Evolutionary conservation across 2,797 vertebrate genomes (phyloP).

Genomic region (Melanotaenia trifasciata): DNA sequence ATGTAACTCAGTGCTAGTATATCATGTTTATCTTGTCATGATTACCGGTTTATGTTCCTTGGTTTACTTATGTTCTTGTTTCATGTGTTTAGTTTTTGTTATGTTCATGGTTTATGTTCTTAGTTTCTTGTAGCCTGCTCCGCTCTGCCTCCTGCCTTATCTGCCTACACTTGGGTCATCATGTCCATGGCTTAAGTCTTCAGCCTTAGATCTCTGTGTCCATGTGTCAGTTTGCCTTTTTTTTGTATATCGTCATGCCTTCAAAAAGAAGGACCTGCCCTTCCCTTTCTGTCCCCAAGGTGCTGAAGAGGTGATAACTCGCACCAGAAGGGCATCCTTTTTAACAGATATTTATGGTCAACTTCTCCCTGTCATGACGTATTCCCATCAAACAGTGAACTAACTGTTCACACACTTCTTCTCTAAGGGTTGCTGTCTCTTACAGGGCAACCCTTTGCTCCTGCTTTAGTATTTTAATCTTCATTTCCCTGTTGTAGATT

Average conservation of each 20-base stretch:
- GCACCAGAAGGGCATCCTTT: slow-evolving; percentile 31
- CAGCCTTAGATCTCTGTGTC: slow-evolving; percentile 5
- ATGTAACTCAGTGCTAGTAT: background rate
- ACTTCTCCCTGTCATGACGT: slow-evolving; percentile 55
- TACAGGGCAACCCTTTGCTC: slow-evolving; percentile 20
- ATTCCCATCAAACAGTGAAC: slow-evolving; percentile 49
- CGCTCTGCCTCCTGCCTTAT: too few relatives aligned
- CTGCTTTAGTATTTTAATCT: background rate
- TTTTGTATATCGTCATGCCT: background rate
- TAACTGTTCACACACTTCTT: slow-evolving; percentile 25
- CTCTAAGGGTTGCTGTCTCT: slow-evolving; percentile 9
- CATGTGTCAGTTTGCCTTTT: slow-evolving; percentile 2
- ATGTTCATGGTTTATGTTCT: too few relatives aligned
- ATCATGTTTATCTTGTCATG: background rate
- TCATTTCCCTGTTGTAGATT: background rate
- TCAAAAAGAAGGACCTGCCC: background rate
- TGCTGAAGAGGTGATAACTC: slow-evolving; percentile 37
- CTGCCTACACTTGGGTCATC: too few relatives aligned
- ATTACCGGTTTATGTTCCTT: too few relatives aligned
- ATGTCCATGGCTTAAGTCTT: too few relatives aligned
- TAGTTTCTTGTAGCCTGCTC: too few relatives aligned
- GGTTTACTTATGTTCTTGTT: too few relatives aligned
- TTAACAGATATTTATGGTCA: slow-evolving; percentile 48
- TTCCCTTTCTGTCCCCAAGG: slow-evolving; percentile 1
- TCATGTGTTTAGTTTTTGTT: too few relatives aligned